Conservation (phyloP, 1,140 invertebrate genomes). For the Aradophagus sp. region DNA sequence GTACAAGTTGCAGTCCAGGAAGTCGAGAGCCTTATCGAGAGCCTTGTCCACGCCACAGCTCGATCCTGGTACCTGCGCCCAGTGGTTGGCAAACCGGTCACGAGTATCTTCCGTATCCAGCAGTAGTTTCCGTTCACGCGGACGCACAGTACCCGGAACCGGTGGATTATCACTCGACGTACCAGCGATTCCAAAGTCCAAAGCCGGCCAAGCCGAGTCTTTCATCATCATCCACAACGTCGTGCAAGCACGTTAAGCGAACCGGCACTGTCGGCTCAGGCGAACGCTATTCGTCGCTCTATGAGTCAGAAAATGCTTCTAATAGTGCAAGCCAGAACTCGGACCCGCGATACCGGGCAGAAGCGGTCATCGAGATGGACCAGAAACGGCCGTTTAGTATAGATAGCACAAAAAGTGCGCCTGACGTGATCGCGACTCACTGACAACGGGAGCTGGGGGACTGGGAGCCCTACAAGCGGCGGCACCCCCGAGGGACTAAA, state of each 20-base stretch:
- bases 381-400: slow-evolving; percentile 81
- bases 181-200: slow-evolving; percentile 64
- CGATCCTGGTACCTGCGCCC: slow-evolving; percentile 66
- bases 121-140: slow-evolving; percentile 30
- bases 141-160: slow-evolving; percentile 47
- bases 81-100: slow-evolving; percentile 66
- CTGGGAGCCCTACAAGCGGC: slow-evolving; percentile 78
- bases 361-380: slow-evolving; percentile 81
- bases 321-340: slow-evolving; percentile 54
- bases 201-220: slow-evolving; percentile 53
- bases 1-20: slow-evolving; percentile 60
- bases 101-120: slow-evolving; percentile 57
- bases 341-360: slow-evolving; percentile 76
- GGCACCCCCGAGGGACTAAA: slow-evolving; percentile 73
- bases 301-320: slow-evolving; percentile 74
- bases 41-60: slow-evolving; percentile 64
- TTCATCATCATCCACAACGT: slow-evolving; percentile 12
- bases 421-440: slow-evolving; percentile 90
- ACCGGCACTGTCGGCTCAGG: slow-evolving; percentile 78
- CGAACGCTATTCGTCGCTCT: slow-evolving; percentile 68
- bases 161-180: slow-evolving; percentile 57
- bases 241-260: slow-evolving; percentile 43
- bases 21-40: slow-evolving; percentile 47
- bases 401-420: slow-evolving; percentile 88
- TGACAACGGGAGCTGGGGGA: slow-evolving; percentile 78